Evolutionary conservation across 2,797 vertebrate species (phyloP).

Genomic region (Morus bassanus): DNA sequence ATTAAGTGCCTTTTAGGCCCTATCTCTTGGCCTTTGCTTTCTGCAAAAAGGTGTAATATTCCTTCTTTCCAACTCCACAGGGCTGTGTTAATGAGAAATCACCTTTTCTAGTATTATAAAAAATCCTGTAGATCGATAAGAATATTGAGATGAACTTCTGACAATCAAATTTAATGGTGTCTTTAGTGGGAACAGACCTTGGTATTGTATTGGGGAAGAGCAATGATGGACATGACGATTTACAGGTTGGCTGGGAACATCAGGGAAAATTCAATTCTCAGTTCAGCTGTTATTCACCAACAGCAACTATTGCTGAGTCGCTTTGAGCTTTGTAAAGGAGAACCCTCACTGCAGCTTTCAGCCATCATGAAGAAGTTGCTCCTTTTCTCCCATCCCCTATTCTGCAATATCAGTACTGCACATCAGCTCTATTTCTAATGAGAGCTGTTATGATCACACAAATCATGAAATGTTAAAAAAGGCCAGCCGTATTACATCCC

Average conservation of each 20-base stretch:
- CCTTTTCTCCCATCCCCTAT: not conserved
- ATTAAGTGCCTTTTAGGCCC: not conserved
- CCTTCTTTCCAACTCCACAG: not conserved
- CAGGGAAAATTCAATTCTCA: not conserved
- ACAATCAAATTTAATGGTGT: not conserved
- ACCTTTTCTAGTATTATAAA: not conserved
- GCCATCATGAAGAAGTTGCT: not conserved
- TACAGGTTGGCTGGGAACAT: not conserved
- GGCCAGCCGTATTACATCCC: not conserved
- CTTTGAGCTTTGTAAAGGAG: not conserved
- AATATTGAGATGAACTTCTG: not conserved
- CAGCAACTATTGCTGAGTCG: not conserved
- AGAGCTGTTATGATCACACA: not conserved
- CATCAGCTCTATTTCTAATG: not conserved
- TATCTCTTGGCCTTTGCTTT: not conserved
- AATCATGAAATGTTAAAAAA: not conserved
- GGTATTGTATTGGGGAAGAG: not conserved
- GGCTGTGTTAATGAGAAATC: not conserved
- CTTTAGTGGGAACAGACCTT: not conserved
- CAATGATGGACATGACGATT: not conserved
- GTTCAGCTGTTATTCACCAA: not conserved
- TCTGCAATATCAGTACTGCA: not conserved
- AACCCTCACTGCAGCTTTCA: not conserved
- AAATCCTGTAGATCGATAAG: not conserved
- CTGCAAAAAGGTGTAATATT: not conserved